A percentile compares a stretch with the other conserved stretches of the same genome.
Conservation (phyloP, 2,797 vertebrate genomes). For the Sebastes cheni region DNA sequence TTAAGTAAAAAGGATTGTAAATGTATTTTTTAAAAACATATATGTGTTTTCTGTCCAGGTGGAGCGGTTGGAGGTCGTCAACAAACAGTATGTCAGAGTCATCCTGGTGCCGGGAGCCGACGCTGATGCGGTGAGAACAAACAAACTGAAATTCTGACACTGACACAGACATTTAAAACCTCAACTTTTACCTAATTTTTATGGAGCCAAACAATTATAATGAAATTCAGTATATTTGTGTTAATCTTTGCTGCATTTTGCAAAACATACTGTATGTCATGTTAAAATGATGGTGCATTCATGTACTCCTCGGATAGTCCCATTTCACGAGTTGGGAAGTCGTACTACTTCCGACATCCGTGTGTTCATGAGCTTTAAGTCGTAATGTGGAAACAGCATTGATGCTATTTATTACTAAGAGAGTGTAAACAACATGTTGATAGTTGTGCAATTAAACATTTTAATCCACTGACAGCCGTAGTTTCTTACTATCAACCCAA, state of each 20-base stretch:
- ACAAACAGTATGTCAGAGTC: constrained; percentile 86
- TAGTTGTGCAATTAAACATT: too few relatives aligned
- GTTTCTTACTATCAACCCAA: too few relatives aligned
- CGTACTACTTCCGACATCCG: background rate
- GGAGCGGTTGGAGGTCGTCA: constrained; percentile 85
- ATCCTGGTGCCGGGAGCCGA: constrained; percentile 75
- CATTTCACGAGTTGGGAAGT: background rate
- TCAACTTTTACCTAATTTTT: background rate
- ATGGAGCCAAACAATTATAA: background rate
- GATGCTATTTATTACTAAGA: too few relatives aligned
- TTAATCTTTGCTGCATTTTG: background rate
- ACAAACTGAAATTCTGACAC: too few relatives aligned
- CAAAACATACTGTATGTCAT: background rate
- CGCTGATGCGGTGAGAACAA: constrained; percentile 72
- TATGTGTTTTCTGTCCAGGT: constrained; percentile 65
- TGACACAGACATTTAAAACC: background rate
- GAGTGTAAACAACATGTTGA: too few relatives aligned
- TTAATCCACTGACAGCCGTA: too few relatives aligned
- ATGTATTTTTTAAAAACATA: background rate
- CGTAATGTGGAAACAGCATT: fast-evolving
- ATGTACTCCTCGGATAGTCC: background rate
- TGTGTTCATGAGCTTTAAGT: background rate
- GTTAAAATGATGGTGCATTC: background rate
- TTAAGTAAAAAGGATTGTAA: background rate
- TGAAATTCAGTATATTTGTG: background rate